These are phyloP conservation scores for Fragariocoptes setiger DNA, from an alignment of 1,140 invertebrate genomes.

Conservation along the genomic window DNA sequence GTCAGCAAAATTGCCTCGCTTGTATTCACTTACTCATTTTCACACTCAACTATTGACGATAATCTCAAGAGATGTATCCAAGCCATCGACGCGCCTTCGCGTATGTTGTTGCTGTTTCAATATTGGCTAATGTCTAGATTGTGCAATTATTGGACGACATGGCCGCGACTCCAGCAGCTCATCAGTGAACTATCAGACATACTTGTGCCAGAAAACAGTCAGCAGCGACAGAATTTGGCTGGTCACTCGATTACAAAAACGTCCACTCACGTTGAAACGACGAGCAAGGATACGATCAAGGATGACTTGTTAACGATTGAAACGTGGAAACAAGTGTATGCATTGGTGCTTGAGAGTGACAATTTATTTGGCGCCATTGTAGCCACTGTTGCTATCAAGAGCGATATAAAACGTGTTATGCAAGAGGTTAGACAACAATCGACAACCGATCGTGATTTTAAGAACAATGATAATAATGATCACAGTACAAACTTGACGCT, in stretches of 20 bases:
- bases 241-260: no score
- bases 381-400: neutral
- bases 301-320: neutral
- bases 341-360: neutral
- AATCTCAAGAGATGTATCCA: neutral
- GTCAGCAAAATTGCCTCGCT: neutral
- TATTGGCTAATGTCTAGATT: conserved; percentile 3
- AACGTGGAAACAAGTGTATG: neutral
- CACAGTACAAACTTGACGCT: no score
- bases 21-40: neutral
- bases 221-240: no score
- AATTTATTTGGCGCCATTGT: neutral
- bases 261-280: conserved; percentile 3
- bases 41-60: neutral
- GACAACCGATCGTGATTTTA: neutral
- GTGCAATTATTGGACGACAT: conserved; percentile 7
- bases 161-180: conserved; percentile 10
- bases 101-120: conserved; percentile 4
- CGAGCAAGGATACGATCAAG: neutral
- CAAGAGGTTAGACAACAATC: neutral
- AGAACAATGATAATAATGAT: neutral
- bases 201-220: no score
- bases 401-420: conserved; percentile 2
- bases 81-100: neutral
- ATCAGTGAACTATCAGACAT: no score